Base-by-base conservation (phyloP, 2,888 invertebrate species). In the Trichopoda pennipes region DNA sequence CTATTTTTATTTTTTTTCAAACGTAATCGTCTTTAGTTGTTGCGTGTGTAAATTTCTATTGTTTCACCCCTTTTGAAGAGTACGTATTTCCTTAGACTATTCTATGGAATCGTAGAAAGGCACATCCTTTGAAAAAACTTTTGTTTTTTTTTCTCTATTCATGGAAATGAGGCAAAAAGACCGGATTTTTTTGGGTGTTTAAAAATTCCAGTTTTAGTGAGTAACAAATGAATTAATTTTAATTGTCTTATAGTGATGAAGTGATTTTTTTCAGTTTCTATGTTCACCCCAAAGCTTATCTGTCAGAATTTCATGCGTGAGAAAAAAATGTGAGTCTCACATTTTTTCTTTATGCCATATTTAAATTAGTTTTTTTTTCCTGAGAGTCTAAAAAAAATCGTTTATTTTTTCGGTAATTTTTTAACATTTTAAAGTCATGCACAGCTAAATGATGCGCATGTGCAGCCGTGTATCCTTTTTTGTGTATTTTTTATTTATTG, bases 101-200 rank as follows among this genome's bases (percentile, higher is more conserved):
- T 66, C 23, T 51, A 16, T 47, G 53, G 23, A 47, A 58, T 81
- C 58, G 38, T 66, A 47, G 32, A 21, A 32, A 58, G 47, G 42
- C 58, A 72, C 68, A 73, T 79, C 69, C 75, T 70, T 80, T 42
- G 17, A 73, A 72, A 80, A 74, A 85, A 80, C 79, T 82, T 77
- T 84, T 84, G 85, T 81, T 82, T 81, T 85, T 79, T 73, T 78
- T 82, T 82, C 81, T 85, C 77, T 73, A 78, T 80, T 84, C 86
- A 86, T 87, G 86, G 87, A 88, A 90, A 89, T 87, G 87, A 88
- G 87, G 88, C 85, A 89, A 89, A 89, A 89, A 90, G 86, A 86
- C 87, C 84, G 87, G 87, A 88, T 88, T 89, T 90, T 88, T 86
- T 86, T 85, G 35, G 60, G 32, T 79, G 74, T 79, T 81, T 70